Conservation (phyloP, 30 jellyfish, hydroid and myxozoan species). For the Aurelia aurita region DNA sequence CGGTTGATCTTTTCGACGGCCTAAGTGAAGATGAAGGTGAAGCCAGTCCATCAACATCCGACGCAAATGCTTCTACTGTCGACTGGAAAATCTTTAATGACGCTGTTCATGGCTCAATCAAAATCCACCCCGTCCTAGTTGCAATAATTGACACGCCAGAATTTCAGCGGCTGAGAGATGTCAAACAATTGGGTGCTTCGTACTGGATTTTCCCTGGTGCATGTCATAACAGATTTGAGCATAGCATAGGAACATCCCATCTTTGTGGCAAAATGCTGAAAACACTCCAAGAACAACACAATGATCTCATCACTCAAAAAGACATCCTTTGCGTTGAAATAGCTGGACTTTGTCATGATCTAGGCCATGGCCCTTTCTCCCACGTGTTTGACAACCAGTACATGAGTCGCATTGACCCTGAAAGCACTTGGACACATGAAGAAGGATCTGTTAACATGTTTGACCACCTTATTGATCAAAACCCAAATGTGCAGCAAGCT, state of each 20-base stretch:
- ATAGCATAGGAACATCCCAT: conserved; percentile 82
- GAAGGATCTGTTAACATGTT: conserved; percentile 85
- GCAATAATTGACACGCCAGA: conserved; percentile 77
- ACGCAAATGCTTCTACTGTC: not conserved
- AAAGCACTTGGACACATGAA: conserved; percentile 83
- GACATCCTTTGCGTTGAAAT: conserved; percentile 74
- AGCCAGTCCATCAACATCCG: not conserved
- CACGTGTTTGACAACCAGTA: conserved; percentile 79
- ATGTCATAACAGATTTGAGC: conserved; percentile 87
- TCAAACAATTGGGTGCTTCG: conserved; percentile 85
- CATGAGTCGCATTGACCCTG: conserved; percentile 44
- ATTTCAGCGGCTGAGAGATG: conserved; percentile 80
- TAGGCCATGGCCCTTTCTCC: conserved; percentile 95
- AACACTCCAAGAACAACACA: conserved; percentile 32
- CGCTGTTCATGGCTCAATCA: conserved; percentile 80
- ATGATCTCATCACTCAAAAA: conserved; percentile 26
- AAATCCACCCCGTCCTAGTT: conserved; percentile 54
- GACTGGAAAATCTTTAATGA: conserved; percentile 70
- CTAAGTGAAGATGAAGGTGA: not conserved
- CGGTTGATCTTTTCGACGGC: not conserved
- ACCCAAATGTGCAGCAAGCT: conserved; percentile 39
- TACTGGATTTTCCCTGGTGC: conserved; percentile 83
- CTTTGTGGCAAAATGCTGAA: conserved; percentile 60
- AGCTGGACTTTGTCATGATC: conserved; percentile 85
- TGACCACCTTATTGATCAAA: conserved; percentile 73